Evolutionary conservation across 2,797 vertebrate genomes (phyloP).

Genomic region (Steatocranus sp.): DNA sequence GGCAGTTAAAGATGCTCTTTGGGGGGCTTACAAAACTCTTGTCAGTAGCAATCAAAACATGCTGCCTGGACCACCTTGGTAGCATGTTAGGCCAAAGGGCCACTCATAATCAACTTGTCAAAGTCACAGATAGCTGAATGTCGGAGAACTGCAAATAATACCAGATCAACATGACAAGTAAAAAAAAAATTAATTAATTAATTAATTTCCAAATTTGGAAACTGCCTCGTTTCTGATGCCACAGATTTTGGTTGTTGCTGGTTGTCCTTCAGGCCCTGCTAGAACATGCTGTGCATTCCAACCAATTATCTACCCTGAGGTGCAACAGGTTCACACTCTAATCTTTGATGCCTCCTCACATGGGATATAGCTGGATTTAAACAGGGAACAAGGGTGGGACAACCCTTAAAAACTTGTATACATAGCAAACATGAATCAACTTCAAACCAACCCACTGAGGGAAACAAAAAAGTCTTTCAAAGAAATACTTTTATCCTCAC

Average conservation of each 20-base stretch:
- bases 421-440: conserved; percentile 70
- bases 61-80: conserved; percentile 54
- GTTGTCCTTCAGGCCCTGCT: conserved; percentile 61
- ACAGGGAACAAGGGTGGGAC: conserved; percentile 64
- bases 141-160: conserved; percentile 46
- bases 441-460: conserved; percentile 62
- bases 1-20: conserved; percentile 26
- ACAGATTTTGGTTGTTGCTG: conserved; percentile 47
- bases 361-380: conserved; percentile 73
- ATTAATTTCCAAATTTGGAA: conserved; percentile 39
- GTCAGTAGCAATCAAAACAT: conserved; percentile 42
- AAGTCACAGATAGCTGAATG: conserved; percentile 24
- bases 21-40: conserved; percentile 23
- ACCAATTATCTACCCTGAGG: conserved; percentile 61
- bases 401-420: conserved; percentile 64
- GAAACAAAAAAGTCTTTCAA: conserved; percentile 66
- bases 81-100: conserved; percentile 42
- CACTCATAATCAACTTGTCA: conserved; percentile 47
- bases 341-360: conserved; percentile 68
- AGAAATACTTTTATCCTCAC: conserved; percentile 61
- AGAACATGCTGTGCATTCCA: conserved; percentile 68
- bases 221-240: conserved; percentile 45
- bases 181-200: conserved; percentile 34
- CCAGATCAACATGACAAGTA: conserved; percentile 39
- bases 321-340: conserved; percentile 69